These are phyloP conservation scores for Fulica atra DNA, from an alignment of 2,113 vertebrate species.

Conservation along the genomic window DNA sequence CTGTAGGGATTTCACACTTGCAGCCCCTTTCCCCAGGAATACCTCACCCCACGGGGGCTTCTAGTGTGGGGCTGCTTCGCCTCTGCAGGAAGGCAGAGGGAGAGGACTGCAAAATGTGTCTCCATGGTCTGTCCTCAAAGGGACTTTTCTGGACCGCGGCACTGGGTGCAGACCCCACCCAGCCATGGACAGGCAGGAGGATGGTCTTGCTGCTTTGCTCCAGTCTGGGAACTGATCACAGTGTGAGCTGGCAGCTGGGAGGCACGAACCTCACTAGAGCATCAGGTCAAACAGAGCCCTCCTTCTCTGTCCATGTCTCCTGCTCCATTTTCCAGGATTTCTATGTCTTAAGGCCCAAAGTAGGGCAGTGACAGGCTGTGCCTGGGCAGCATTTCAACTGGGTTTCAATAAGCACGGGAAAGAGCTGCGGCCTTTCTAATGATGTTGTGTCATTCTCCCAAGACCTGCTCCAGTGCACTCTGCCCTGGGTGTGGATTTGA, in stretches of 20 bases:
- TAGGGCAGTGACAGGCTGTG: background rate
- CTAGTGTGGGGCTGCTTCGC: fast-evolving
- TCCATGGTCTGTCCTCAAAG: background rate
- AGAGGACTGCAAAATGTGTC: background rate
- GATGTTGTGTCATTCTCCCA: background rate
- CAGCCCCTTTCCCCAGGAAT: background rate
- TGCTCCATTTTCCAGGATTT: conserved; percentile 1
- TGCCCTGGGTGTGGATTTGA: background rate
- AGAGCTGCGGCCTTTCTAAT: background rate
- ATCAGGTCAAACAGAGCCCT: background rate
- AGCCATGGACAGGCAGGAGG: fast-evolving
- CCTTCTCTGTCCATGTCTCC: background rate
- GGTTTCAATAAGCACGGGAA: background rate
- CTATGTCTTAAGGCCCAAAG: background rate
- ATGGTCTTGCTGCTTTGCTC: background rate
- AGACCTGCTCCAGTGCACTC: background rate
- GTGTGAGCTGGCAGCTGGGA: background rate
- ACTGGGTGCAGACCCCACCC: background rate
- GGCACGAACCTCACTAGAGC: background rate
- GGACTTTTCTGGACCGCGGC: background rate
- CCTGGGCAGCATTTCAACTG: background rate
- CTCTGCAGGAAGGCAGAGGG: background rate
- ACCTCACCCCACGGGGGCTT: background rate
- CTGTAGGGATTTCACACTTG: background rate
- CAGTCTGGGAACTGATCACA: fast-evolving